phyloP scores from a whole-genome alignment of 1,140 invertebrate species.

The Wiebesia pumilae region DNA sequence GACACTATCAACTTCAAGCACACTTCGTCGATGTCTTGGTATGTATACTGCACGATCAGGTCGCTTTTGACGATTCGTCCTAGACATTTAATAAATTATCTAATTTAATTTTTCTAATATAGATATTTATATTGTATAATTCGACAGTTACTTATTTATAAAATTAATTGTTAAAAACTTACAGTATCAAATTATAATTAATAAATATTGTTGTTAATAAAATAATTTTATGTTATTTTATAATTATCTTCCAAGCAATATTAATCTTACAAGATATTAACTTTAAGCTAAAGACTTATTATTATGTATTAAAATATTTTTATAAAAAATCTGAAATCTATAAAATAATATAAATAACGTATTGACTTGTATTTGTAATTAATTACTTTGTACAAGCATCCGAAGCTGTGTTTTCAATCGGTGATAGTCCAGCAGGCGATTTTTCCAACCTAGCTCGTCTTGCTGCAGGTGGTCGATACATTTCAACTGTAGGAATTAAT shows the following conservation, averaged over 20 bases:
- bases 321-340: not conserved
- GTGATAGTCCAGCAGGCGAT: conserved; percentile 24
- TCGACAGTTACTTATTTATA: not conserved
- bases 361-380: not conserved
- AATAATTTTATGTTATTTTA: not conserved
- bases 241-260: not conserved
- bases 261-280: not conserved
- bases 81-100: conserved; percentile 32
- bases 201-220: not conserved
- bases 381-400: conserved; percentile 53
- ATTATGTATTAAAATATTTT: not conserved
- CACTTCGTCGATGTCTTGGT: conserved; percentile 80
- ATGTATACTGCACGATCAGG: conserved; percentile 87
- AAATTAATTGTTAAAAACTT: not conserved
- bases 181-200: not conserved
- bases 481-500: conserved; percentile 65
- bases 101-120: not conserved
- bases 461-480: conserved; percentile 72
- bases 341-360: not conserved
- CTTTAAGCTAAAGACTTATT: not conserved
- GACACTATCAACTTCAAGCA: conserved; percentile 69
- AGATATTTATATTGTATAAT: not conserved
- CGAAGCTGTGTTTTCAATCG: conserved; percentile 37
- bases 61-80: conserved; percentile 75
- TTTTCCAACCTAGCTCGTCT: conserved; percentile 61